phyloP scores from a whole-genome alignment of 2,888 invertebrate genomes.

The Caenorhabditis doughertyi region DNA sequence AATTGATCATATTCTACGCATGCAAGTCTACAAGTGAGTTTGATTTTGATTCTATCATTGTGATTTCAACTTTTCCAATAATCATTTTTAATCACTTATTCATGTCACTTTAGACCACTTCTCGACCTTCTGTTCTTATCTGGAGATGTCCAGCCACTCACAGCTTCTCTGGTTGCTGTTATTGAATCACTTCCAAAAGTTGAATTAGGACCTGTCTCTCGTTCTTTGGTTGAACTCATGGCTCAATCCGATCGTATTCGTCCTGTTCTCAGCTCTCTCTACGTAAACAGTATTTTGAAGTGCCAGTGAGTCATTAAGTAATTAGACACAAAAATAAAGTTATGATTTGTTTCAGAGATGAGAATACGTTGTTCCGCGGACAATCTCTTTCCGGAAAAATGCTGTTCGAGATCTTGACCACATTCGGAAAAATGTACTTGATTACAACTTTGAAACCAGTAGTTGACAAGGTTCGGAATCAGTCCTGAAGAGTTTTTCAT shows the following conservation, averaged over 20 bases:
- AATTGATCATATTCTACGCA: conserved; percentile 58
- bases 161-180: conserved; percentile 73
- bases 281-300: conserved; percentile 75
- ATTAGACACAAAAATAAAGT: conserved; percentile 1
- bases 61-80: neutral
- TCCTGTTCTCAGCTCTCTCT: conserved; percentile 77
- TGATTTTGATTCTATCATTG: neutral
- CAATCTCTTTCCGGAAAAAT: conserved; percentile 80
- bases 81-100: neutral
- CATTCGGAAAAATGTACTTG: conserved; percentile 80
- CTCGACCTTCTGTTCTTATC: conserved; percentile 48
- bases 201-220: conserved; percentile 77
- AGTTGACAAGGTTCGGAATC: conserved; percentile 77
- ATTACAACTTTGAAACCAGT: conserved; percentile 79
- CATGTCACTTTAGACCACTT: conserved; percentile 60
- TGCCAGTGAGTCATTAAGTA: conserved; percentile 77
- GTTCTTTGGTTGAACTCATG: conserved; percentile 80
- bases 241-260: conserved; percentile 76
- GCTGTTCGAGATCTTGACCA: conserved; percentile 81
- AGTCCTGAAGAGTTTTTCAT: neutral
- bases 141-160: conserved; percentile 67
- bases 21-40: conserved; percentile 61
- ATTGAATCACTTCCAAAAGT: conserved; percentile 76
- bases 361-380: conserved; percentile 82
- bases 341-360: conserved; percentile 72